Evolutionary conservation across 2,888 invertebrate species (phyloP).

Genomic region (Prenolepis imparis): DNA sequence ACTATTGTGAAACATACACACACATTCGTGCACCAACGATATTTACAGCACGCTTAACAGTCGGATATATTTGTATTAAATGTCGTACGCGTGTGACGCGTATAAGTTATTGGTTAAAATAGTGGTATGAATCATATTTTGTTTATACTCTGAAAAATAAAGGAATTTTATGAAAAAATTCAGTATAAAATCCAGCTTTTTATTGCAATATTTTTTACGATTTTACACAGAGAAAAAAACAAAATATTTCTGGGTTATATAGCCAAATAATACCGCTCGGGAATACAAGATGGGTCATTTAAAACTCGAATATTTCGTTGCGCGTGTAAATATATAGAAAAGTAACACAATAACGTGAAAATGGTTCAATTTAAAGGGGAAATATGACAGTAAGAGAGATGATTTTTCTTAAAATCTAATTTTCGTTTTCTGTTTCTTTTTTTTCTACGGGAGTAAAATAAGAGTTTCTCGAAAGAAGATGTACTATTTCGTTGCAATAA

Average conservation of each 20-base stretch:
- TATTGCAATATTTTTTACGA: not conserved
- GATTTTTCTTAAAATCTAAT: not conserved
- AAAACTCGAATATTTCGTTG: not conserved
- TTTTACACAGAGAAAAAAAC: not conserved
- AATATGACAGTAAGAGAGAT: not conserved
- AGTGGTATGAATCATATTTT: slow-evolving; percentile 8
- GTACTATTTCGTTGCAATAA: not conserved
- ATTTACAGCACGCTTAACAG: slow-evolving; percentile 16
- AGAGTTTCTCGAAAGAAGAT: not conserved
- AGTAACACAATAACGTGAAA: slow-evolving; percentile 4
- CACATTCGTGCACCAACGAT: not conserved
- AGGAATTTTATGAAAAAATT: slow-evolving; percentile 10
- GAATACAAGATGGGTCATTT: not conserved
- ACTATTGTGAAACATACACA: not conserved
- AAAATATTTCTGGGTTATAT: not conserved
- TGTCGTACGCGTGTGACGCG: not conserved
- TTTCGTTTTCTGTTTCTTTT: not conserved
- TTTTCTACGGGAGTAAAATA: not conserved
- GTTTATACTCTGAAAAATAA: not conserved
- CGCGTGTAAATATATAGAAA: not conserved
- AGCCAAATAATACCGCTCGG: not conserved
- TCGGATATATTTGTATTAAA: slow-evolving; percentile 28
- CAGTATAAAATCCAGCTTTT: slow-evolving; percentile 11
- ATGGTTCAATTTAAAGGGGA: not conserved
- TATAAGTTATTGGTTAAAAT: not conserved